A percentile compares a stretch with the other conserved stretches of the same genome.
Conservation (phyloP, 2,113 vertebrate species). For the Bothrops jararaca region DNA sequence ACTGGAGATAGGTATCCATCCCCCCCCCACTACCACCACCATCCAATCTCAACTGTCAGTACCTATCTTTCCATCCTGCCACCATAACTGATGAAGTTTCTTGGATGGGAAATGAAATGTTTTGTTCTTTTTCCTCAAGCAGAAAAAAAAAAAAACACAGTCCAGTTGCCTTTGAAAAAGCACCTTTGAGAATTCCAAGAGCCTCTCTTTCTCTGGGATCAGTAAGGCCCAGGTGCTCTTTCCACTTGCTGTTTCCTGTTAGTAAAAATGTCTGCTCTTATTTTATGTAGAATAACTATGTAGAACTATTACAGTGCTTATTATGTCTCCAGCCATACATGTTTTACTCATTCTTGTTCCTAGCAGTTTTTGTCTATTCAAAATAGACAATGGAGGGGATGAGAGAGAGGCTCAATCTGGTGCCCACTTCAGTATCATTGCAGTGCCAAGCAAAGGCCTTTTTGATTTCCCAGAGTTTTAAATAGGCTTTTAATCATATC, state of each 20-base stretch:
- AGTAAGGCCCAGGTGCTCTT: not conserved
- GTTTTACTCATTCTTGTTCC: not conserved
- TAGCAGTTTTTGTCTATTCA: not conserved
- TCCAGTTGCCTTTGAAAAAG: not conserved
- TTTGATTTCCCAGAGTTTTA: not conserved
- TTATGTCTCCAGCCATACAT: not conserved
- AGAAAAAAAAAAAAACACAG: not conserved
- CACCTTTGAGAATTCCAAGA: not conserved
- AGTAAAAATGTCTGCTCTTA: not conserved
- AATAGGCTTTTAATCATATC: not conserved
- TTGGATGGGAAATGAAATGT: not conserved
- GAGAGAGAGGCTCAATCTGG: not conserved
- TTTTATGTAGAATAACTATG: not conserved
- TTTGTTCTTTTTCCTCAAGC: not conserved
- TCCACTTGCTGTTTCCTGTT: not conserved
- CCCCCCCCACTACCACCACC: too few relatives aligned
- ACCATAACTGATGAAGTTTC: not conserved
- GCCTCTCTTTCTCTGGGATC: not conserved
- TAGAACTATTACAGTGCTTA: not conserved
- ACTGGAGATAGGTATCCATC: not conserved
- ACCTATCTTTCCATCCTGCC: not conserved
- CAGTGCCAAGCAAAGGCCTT: not conserved
- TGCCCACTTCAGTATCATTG: not conserved
- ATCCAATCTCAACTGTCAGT: not conserved
- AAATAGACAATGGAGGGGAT: not conserved